phyloP scores from a whole-genome alignment of 2,797 vertebrate genomes.

The Neopelma chrysocephalum region DNA sequence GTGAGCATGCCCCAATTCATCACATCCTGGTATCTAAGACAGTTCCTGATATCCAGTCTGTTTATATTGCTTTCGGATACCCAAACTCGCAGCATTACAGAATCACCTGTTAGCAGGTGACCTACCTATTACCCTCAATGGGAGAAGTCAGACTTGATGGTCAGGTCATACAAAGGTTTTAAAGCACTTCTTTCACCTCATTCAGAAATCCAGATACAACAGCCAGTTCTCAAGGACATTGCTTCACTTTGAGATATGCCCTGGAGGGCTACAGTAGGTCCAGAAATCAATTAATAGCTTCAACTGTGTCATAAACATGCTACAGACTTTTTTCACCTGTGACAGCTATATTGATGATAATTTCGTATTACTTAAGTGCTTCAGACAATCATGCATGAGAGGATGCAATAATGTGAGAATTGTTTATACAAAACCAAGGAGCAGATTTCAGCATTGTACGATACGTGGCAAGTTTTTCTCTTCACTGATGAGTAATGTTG shows the following conservation, averaged over 20 bases:
- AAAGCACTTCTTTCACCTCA: conserved; percentile 24
- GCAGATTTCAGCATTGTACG: conserved; percentile 44
- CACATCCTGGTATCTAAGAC: neutral
- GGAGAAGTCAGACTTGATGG: neutral
- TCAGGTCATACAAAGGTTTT: neutral
- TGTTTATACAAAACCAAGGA: conserved; percentile 62
- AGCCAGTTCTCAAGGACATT: neutral
- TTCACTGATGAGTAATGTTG: conserved; percentile 19
- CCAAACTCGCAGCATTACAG: neutral
- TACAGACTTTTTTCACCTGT: conserved; percentile 45
- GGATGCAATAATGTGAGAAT: conserved; percentile 60
- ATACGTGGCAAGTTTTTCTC: conserved; percentile 14
- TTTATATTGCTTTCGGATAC: neutral
- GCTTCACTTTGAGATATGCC: neutral
- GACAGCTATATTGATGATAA: conserved; percentile 46
- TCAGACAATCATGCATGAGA: conserved; percentile 60
- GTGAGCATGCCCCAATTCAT: neutral
- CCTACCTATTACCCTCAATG: neutral
- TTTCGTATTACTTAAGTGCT: conserved; percentile 61
- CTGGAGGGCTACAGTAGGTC: conserved; percentile 30
- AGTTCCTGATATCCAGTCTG: neutral
- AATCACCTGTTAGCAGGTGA: neutral
- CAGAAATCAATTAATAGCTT: conserved; percentile 43
- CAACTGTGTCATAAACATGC: conserved; percentile 25
- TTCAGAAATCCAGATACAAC: conserved; percentile 33